Percentiles rank a stretch among this genome's conserved stretches.
Evolutionary conservation across 53 echinoderm and acorn worm genomes (phyloP).

Genomic region (Astropecten irregularis): DNA sequence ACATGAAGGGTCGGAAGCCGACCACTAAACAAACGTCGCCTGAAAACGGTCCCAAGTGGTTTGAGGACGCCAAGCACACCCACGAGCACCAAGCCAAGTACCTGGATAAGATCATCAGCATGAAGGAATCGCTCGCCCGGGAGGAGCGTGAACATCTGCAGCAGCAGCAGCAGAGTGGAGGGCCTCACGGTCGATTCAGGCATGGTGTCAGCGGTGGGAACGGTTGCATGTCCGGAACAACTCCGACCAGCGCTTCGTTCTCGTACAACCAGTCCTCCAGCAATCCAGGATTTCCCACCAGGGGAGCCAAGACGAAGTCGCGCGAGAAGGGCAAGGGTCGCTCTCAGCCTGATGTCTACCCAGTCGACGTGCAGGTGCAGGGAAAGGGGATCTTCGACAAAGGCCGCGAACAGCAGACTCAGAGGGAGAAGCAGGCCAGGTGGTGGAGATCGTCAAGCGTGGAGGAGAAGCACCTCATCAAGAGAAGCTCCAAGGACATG

Average conservation of each 20-base stretch:
- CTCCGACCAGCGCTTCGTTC: neutral
- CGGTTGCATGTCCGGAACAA: neutral
- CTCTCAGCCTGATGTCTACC: neutral
- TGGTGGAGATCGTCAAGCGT: slow-evolving; percentile 41
- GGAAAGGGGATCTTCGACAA: slow-evolving; percentile 27
- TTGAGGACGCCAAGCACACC: slow-evolving; percentile 62
- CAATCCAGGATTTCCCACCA: neutral
- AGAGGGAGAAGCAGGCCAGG: slow-evolving; percentile 13
- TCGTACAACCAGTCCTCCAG: slow-evolving; percentile 9
- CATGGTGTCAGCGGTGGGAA: neutral
- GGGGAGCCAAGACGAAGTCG: slow-evolving; percentile 31
- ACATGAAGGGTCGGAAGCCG: no score
- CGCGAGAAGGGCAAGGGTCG: slow-evolving; percentile 30
- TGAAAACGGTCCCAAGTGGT: slow-evolving; percentile 66
- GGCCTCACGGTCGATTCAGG: neutral
- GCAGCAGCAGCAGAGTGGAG: neutral
- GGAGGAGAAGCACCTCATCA: slow-evolving; percentile 37
- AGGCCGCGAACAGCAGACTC: neutral
- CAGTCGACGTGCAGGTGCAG: neutral
- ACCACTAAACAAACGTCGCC: no score
- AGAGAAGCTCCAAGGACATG: slow-evolving; percentile 50
- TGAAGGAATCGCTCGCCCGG: slow-evolving; percentile 61
- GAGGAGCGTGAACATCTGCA: slow-evolving; percentile 44
- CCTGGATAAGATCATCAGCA: slow-evolving; percentile 53
- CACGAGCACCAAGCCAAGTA: slow-evolving; percentile 68